Percentiles rank a stretch among this genome's conserved stretches.
These are phyloP conservation scores for Polydrusus tereticollis DNA, from an alignment of 2,888 invertebrate species.

Conservation along the genomic window DNA sequence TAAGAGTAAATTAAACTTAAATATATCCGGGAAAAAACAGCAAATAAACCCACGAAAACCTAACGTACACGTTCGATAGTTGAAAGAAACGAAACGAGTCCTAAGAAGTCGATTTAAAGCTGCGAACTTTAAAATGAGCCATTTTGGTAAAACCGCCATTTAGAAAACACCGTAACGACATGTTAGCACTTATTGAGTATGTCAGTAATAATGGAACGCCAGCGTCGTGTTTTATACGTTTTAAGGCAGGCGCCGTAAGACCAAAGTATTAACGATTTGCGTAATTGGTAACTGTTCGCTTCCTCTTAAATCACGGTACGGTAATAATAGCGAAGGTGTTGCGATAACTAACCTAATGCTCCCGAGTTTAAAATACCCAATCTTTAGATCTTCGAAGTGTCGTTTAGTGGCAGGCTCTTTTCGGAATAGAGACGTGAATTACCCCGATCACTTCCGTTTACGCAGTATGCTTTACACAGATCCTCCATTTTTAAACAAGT, in stretches of 20 bases:
- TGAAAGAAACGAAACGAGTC: slow-evolving; percentile 52
- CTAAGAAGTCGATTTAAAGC: slow-evolving; percentile 65
- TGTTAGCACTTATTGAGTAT: too few species aligned
- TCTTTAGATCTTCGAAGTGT: slow-evolving; percentile 64
- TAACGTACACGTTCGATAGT: slow-evolving; percentile 45
- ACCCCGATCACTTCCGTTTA: slow-evolving; percentile 61
- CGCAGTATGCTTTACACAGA: slow-evolving; percentile 57
- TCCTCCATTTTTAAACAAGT: background rate
- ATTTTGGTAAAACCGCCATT: background rate
- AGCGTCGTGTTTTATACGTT: too few species aligned
- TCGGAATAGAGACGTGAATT: slow-evolving; percentile 60
- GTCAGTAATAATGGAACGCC: too few species aligned
- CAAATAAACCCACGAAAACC: slow-evolving; percentile 35
- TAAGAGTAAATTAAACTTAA: slow-evolving; percentile 43
- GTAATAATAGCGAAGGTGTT: too few species aligned
- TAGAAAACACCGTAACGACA: background rate
- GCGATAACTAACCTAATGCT: slow-evolving; percentile 54
- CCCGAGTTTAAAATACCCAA: slow-evolving; percentile 61
- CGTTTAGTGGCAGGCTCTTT: slow-evolving; percentile 61
- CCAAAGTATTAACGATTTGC: too few species aligned
- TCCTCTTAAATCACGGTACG: too few species aligned
- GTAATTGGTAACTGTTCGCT: too few species aligned
- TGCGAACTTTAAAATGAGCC: slow-evolving; percentile 54
- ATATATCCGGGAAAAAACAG: slow-evolving; percentile 36
- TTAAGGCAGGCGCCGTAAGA: too few species aligned